A percentile compares a stretch with the other conserved stretches of the same genome.
phyloP scores from a whole-genome alignment of 2,113 vertebrate genomes.

The Forbesichthys agassizii region DNA sequence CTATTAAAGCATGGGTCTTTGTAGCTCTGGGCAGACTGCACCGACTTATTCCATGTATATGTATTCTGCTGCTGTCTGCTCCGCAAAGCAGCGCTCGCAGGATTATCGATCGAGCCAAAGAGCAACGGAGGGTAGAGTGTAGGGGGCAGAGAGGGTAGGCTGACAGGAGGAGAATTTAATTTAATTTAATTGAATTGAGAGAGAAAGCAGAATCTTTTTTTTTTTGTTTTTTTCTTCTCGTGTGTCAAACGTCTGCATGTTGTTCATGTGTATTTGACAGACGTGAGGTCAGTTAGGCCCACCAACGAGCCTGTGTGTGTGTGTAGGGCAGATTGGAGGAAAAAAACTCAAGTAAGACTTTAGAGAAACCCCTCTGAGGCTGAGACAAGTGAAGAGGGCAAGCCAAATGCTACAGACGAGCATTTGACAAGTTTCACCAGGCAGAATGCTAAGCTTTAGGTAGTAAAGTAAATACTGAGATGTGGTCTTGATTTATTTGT shows the following conservation, averaged over 20 bases:
- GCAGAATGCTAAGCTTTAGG: not conserved
- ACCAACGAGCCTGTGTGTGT: not conserved
- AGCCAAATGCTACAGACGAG: not conserved
- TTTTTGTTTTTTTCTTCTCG: not conserved
- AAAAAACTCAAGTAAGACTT: not conserved
- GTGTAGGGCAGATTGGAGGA: not conserved
- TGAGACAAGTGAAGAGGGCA: not conserved
- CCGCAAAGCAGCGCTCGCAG: constrained; percentile 3
- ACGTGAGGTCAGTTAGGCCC: not conserved
- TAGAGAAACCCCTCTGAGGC: not conserved
- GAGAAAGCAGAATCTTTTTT: not conserved
- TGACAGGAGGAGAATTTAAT: not conserved
- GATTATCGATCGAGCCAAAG: constrained; percentile 42
- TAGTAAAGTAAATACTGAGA: not conserved
- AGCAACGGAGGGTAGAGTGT: constrained; percentile 21
- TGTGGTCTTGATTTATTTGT: not conserved
- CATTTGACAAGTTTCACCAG: not conserved
- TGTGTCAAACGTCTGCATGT: not conserved
- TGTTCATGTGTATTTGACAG: constrained; percentile 3
- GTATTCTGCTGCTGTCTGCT: constrained; percentile 42
- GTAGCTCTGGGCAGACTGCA: constrained; percentile 22
- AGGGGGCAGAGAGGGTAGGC: not conserved
- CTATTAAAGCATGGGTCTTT: constrained; percentile 24
- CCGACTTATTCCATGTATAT: constrained; percentile 45
- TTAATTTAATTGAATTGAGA: constrained; percentile 8